Base-by-base conservation (phyloP, 2,797 vertebrate genomes). In the Sebastes nivosus region DNA sequence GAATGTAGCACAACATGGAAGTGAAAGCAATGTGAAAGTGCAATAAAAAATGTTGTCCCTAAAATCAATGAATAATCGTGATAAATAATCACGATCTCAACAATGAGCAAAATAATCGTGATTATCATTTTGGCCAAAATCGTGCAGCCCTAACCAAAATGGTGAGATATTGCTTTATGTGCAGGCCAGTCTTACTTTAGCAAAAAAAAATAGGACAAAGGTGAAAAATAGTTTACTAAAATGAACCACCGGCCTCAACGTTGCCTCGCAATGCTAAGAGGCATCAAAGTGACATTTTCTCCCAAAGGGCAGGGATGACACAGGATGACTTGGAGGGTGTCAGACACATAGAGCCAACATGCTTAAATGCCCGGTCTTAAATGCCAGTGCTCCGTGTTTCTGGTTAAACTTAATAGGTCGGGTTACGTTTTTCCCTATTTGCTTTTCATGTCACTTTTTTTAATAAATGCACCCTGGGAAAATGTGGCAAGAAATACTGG, bases 291-390 rank as follows among this genome's bases (percentile, higher is more conserved):
- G 84, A 86, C 87, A 89, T 92, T 92, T 93, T 81, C 80, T 46
- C 83, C 91, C 87, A 95, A 94, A 93, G 93, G 89, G 88, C 90
- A 89, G 38, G 52, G 32, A 88, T 86, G 91, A 90, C 86, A 92
- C 77, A 80, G 69, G 84, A 75, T 86, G 76, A 90, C 85, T 81
- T 20, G 73, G 25, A 46, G 82, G 80, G 84, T 91, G 88, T 94
- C 92, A 89, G 83, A 80, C 77, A 81, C 80, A 76, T 94, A 89
- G 71, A 69, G 75, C 79, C 71, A 77, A 88, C 92, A 87, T 74
- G 83, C 77, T 76, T 78, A 91, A 95, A 91, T 87, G 85, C 71
- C 81, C 59, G 8, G 16, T 58, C 29, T 85, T 71, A 92, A 94
- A 93, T 90, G 86, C 81, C 93, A 94, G 0, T 64, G 13, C 63